Base-by-base conservation (phyloP, 1,140 invertebrate species). In the Phymastichus coffea region DNA sequence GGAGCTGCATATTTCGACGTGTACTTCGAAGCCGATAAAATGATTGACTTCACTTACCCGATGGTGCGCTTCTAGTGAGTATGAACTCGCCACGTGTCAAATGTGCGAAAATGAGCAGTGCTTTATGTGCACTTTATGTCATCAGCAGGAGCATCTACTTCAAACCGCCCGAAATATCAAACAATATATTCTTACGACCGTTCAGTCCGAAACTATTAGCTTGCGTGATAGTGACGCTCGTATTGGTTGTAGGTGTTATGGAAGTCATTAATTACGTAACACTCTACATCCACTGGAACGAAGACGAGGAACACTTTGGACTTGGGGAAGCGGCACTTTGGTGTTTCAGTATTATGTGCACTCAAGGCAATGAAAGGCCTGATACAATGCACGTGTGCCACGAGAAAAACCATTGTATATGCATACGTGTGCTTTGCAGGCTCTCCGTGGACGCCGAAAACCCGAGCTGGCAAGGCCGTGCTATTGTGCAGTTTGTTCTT, bases 61-160 rank as follows among this genome's bases (percentile, higher is more conserved):
- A 77, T 86, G 14, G 80, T 83, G 26, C 80, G 81, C 48, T 84
- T 83, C 12, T 83, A 82, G 84, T 85, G 56, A 70, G 79, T 63
- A 74, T n/a, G n/a, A n/a, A n/a, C n/a, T n/a, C n/a, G n/a, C n/a
- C n/a, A n/a, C n/a, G n/a, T n/a, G n/a, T n/a, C n/a, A n/a, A n/a
- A n/a, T n/a, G n/a, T n/a, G n/a, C n/a, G n/a, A n/a, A n/a, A n/a
- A n/a, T n/a, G n/a, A n/a, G n/a, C n/a, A n/a, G n/a, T n/a, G n/a
- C n/a, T n/a, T n/a, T n/a, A n/a, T n/a, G n/a, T n/a, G n/a, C n/a
- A n/a, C n/a, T n/a, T n/a, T n/a, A n/a, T n/a, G n/a, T n/a, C n/a
- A n/a, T 1, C 38, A 86, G 85, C 76, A 83, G 81, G 63, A 86
- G 85, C 41, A 85, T 87, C 63, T 87, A 86, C 63, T 84, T 85